Base-by-base conservation (phyloP, 2,113 vertebrate species). In the Barbus barbus region DNA sequence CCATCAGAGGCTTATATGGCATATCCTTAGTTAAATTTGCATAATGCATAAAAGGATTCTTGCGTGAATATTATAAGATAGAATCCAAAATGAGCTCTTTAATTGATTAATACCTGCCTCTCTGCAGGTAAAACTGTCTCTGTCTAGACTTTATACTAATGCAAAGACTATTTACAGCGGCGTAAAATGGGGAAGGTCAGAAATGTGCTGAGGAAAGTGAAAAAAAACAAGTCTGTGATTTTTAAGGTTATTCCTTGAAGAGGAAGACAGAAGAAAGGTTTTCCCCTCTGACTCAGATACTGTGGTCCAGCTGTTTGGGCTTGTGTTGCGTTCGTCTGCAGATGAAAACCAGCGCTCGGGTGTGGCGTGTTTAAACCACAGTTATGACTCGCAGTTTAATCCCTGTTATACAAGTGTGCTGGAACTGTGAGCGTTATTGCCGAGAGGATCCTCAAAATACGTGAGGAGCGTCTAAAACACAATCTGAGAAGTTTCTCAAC, bases 261-360 rank as follows among this genome's bases (percentile, higher is more conserved):
- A 82, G 24, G 53, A 56, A 61, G 81, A 31, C 36, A 28, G n/a
- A 53, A 58, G 1, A 41, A 67, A 31, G 41, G 44, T 56, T 79
- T 83, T 79, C 20, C 20, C 41, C 56, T 61, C 81, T 80, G 77
- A 80, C 81, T 83, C 81, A 65, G 67, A 51, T 51, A 41, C 16
- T 38, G 58, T 38, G 60, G 26, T 26, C 12, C 48, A 16, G 9
- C n/a, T 61, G 26, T 36, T 9, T 48, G 24, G 53, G 20, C 53
- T 58, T 58, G 53, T n/a, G 53, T 61, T 58, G 22, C 0, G 31
- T 61, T 9, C 13, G 53, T n/a, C 53, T 58, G 18, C 1, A 2
- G 51, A 56, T 56, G 18, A 22, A 53, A 56, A 20, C 51, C 51
- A 56, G 18, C 8, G 8, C 20, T 56, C 20, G 83, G 76, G 83